These are phyloP conservation scores for Alectoris magna DNA, from an alignment of 2,797 vertebrate species.

Conservation along the genomic window DNA sequence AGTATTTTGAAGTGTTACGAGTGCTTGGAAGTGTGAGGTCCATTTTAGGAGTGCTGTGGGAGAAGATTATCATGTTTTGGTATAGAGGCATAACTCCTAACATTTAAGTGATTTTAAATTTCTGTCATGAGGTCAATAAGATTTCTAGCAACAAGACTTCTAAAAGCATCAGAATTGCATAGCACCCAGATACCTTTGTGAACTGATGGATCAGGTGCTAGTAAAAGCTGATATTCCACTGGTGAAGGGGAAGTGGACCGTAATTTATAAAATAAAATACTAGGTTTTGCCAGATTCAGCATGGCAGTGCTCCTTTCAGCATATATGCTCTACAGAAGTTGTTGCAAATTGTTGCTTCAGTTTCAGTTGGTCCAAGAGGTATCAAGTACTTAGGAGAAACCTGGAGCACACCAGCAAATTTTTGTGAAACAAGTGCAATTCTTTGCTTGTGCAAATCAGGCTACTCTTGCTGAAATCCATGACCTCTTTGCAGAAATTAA, in stretches of 20 bases:
- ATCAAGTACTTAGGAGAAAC: background rate
- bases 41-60: background rate
- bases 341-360: background rate
- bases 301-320: background rate
- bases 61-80: background rate
- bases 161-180: background rate
- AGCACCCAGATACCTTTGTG: rapidly evolving
- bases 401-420: background rate
- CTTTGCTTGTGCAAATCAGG: background rate
- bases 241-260: background rate
- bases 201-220: background rate
- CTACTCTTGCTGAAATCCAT: background rate
- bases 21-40: background rate
- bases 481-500: background rate
- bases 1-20: background rate
- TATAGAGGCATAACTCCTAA: background rate
- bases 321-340: background rate
- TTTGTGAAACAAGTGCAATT: background rate
- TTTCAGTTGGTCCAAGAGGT: background rate
- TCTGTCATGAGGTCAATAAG: background rate
- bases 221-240: background rate
- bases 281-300: background rate
- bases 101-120: background rate
- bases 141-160: background rate
- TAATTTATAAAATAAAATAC: background rate